These are phyloP conservation scores for Antrozous pallidus DNA, from an alignment of 2,797 vertebrate species.

Conservation along the genomic window DNA sequence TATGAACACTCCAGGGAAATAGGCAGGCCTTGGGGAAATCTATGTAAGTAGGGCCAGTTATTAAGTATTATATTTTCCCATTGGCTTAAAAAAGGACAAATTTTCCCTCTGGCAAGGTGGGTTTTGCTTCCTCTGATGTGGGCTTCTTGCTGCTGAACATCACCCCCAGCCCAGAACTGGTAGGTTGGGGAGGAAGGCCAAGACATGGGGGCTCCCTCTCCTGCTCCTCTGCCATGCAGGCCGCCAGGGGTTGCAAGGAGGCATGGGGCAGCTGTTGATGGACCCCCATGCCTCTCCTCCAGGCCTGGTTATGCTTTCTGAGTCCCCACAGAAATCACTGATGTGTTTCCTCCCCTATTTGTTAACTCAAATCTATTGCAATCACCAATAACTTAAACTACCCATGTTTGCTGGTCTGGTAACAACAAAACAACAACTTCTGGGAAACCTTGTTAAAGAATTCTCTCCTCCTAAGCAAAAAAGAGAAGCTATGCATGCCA, in stretches of 20 bases:
- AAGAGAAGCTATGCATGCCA: background rate
- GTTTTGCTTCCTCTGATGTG: background rate
- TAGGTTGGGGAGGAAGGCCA: too few species aligned
- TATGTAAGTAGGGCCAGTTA: background rate
- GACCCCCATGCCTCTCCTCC: background rate
- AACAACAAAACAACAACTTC: background rate
- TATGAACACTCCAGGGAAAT: background rate
- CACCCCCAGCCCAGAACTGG: background rate
- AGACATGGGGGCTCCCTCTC: background rate
- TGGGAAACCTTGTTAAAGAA: background rate
- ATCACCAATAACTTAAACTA: background rate
- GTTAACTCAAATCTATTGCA: background rate
- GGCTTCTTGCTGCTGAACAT: background rate
- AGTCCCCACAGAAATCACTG: background rate
- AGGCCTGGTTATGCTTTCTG: too few species aligned
- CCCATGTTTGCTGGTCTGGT: background rate
- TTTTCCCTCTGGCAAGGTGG: background rate
- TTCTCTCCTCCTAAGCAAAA: background rate
- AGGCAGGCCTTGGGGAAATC: conserved; percentile 9
- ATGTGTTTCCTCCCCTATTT: background rate
- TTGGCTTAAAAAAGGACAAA: background rate
- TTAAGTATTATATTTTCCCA: conserved; percentile 40
- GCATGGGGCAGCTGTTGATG: rapidly evolving
- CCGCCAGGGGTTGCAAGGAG: background rate
- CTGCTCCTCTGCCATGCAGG: background rate